Conservation (phyloP, 2,113 vertebrate species). For the Sinocyclocheilus grahami region DNA sequence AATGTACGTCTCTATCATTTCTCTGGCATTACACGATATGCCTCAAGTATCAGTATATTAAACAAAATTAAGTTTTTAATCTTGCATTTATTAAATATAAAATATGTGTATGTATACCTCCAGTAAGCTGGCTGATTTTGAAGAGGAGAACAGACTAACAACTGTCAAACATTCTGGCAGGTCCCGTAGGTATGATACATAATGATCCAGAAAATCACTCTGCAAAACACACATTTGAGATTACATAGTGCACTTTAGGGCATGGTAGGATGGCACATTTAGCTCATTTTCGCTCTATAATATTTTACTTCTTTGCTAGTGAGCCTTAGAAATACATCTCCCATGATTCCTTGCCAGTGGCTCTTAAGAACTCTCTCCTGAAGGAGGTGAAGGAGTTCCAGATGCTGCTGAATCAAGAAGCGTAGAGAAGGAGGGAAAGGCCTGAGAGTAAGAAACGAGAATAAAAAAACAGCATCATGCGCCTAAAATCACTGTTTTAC, state of each 20-base stretch:
- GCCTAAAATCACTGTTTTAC: too few species aligned
- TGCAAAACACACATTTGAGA: slow-evolving; percentile 62
- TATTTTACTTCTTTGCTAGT: slow-evolving; percentile 87
- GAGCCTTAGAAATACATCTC: slow-evolving; percentile 94
- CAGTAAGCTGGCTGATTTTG: slow-evolving; percentile 64
- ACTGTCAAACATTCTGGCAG: slow-evolving; percentile 92
- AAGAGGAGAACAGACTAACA: slow-evolving; percentile 77
- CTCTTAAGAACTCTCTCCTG: slow-evolving; percentile 92
- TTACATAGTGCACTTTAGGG: not conserved
- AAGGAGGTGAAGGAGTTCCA: slow-evolving; percentile 90
- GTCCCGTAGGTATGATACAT: slow-evolving; percentile 92
- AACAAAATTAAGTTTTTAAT: not conserved
- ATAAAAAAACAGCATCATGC: too few species aligned
- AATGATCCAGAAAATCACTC: slow-evolving; percentile 96
- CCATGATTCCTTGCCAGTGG: slow-evolving; percentile 94
- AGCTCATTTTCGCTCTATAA: not conserved
- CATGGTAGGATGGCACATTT: not conserved
- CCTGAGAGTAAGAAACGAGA: slow-evolving; percentile 65
- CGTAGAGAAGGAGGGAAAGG: slow-evolving; percentile 92
- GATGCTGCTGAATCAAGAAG: slow-evolving; percentile 94
- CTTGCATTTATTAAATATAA: not conserved
- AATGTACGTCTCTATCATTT: not conserved
- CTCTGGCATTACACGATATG: not conserved
- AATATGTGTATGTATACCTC: slow-evolving; percentile 66
- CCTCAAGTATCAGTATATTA: not conserved